Base-by-base conservation (phyloP, 2,888 invertebrate genomes). In the Noctua janthina region DNA sequence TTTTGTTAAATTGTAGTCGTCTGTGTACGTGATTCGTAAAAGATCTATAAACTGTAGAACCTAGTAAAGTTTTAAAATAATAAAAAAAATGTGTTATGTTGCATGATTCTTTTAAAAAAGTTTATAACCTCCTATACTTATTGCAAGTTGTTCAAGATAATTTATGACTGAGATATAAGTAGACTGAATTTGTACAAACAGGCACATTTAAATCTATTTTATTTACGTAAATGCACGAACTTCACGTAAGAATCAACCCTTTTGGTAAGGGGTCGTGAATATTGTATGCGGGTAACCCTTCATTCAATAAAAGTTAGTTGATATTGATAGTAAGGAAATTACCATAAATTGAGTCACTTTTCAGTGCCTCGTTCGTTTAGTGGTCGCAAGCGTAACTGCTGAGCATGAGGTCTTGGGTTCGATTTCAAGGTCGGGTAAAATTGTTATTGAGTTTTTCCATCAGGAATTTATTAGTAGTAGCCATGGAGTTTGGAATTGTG, bases 261-360 rank as follows among this genome's bases (percentile, higher is more conserved):
- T 76, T 79, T n/a, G 43, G 3, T 59, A 20, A 35, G 15, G 35
- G 20, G 15, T 79, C 29, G 17, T 79, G 46, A 79, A 72, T 79
- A 72, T 43, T 81, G 2, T n/a, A 71, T 66, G 46, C n/a, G 23
- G 66, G 2, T 64, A 66, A 49, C 35, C 20, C 5, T 66, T 49
- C 23, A 78, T 68, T 54, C 17, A 62, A 62, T 62, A 29, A 62
- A 15, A 62, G 29, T 7, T 62, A 29, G 62, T 62, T 29, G 29
- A 15, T 62, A 29, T 62, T 62, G 62, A 29, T 29, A 29, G 29
- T 62, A 29, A 62, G 62, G 29, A 62, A 29, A 62, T 29, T 7
- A 29, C 15, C 29, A 15, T 15, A 29, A 62, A 29, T 15, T 17
- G 7, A 59, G 15, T 15, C 8, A 23, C 7, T 51, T 8, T 29